Conservation (phyloP, 2,888 invertebrate species). For the Lepas anatifera region DNA sequence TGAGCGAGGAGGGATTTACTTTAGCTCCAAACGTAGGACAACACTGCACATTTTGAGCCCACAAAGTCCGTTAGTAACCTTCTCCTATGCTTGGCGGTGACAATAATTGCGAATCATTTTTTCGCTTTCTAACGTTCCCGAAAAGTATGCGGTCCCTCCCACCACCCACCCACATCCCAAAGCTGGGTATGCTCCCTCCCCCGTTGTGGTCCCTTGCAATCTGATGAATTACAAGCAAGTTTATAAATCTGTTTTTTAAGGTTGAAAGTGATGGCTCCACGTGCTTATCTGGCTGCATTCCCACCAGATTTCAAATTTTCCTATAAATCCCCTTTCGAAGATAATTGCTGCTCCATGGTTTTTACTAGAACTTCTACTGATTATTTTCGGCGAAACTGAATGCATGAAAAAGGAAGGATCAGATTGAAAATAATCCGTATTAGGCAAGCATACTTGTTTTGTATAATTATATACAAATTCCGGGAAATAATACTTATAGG, state of each 20-base stretch:
- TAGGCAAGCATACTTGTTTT: too few relatives aligned
- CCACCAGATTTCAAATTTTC: background rate
- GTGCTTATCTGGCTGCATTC: background rate
- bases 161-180: slow-evolving; percentile 3
- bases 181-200: background rate
- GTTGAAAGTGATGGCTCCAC: background rate
- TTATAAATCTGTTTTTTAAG: background rate
- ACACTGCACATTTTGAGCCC: background rate
- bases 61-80: background rate
- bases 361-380: too few relatives aligned
- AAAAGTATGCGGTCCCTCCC: background rate
- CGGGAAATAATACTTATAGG: too few relatives aligned
- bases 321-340: background rate
- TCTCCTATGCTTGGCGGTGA: background rate
- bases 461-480: too few relatives aligned
- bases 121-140: background rate
- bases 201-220: background rate
- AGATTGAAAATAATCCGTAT: too few relatives aligned
- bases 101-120: background rate
- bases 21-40: background rate
- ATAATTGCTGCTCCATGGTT: too few relatives aligned
- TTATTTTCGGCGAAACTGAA: too few relatives aligned
- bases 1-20: too few relatives aligned
- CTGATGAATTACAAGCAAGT: background rate
- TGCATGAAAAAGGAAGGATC: too few relatives aligned